These are phyloP conservation scores for Sycophaga agraensis DNA, from an alignment of 1,140 invertebrate species.

Conservation along the genomic window DNA sequence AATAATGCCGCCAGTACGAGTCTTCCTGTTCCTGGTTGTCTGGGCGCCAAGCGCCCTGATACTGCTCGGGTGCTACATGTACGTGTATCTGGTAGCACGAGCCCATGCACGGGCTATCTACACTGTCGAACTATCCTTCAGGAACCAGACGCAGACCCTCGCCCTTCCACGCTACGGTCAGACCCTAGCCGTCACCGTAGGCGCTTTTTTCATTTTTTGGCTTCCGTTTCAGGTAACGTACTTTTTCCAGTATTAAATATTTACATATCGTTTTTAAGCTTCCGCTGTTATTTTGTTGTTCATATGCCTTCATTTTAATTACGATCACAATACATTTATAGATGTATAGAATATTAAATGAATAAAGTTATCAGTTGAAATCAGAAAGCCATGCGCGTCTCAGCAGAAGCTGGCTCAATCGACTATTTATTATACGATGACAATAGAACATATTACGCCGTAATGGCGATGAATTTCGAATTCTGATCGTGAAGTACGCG, in stretches of 20 bases:
- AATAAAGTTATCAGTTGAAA: too few relatives aligned
- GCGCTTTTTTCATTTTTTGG: conserved; percentile 66
- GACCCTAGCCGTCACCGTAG: conserved; percentile 66
- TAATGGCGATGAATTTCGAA: too few relatives aligned
- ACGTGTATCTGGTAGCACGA: conserved; percentile 68
- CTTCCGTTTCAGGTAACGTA: conserved; percentile 64
- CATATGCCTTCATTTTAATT: too few relatives aligned
- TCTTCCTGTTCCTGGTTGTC: conserved; percentile 60
- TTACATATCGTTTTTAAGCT: too few relatives aligned
- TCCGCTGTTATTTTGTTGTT: too few relatives aligned
- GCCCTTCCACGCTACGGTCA: conserved; percentile 63
- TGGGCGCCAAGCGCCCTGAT: conserved; percentile 63
- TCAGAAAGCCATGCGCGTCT: not conserved
- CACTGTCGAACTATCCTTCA: conserved; percentile 64
- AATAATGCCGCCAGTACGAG: conserved; percentile 55
- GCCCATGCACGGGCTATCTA: conserved; percentile 68
- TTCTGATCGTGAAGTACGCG: too few relatives aligned
- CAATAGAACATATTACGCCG: too few relatives aligned
- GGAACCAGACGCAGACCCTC: conserved; percentile 55
- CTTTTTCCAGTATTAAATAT: conserved; percentile 27
- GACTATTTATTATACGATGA: too few relatives aligned
- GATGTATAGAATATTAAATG: not conserved
- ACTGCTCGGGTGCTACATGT: conserved; percentile 66
- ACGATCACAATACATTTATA: too few relatives aligned
- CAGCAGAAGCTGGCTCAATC: too few relatives aligned